phyloP scores from a whole-genome alignment of 1,140 invertebrate genomes.

The Eriocheir sinensis region DNA sequence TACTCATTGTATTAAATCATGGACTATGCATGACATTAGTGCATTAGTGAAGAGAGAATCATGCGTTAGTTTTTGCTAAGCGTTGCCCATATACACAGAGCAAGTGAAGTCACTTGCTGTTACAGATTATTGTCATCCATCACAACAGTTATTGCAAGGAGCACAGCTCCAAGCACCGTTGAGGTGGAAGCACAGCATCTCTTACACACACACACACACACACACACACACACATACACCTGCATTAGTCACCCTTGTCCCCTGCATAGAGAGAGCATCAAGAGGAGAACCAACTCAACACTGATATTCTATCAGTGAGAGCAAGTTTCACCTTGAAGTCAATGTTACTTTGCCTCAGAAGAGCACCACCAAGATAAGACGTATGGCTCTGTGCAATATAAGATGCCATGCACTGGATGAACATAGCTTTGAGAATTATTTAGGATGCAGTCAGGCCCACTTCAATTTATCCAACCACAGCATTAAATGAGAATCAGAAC shows the following conservation, averaged over 20 bases:
- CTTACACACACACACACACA: no score
- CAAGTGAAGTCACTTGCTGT: conserved; percentile 7
- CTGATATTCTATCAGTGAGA: not conserved
- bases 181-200: conserved; percentile 8
- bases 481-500: conserved; percentile 16
- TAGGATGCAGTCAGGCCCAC: not conserved
- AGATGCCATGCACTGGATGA: not conserved
- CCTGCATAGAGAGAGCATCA: conserved; percentile 1
- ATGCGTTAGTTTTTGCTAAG: not conserved
- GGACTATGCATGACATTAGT: not conserved
- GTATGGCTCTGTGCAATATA: not conserved
- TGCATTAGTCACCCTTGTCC: not conserved
- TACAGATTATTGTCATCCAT: not conserved
- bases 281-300: not conserved
- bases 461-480: not conserved
- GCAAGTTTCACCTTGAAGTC: not conserved
- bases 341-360: not conserved
- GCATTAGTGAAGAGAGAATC: conserved; percentile 18
- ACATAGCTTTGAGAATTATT: not conserved
- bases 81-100: conserved; percentile 2
- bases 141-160: not conserved
- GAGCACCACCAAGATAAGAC: not conserved
- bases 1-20: not conserved
- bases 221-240: not conserved
- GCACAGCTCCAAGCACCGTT: conserved; percentile 7